Evolutionary conservation across 2,888 invertebrate genomes (phyloP).

Genomic region (Seladonia tumulorum): DNA sequence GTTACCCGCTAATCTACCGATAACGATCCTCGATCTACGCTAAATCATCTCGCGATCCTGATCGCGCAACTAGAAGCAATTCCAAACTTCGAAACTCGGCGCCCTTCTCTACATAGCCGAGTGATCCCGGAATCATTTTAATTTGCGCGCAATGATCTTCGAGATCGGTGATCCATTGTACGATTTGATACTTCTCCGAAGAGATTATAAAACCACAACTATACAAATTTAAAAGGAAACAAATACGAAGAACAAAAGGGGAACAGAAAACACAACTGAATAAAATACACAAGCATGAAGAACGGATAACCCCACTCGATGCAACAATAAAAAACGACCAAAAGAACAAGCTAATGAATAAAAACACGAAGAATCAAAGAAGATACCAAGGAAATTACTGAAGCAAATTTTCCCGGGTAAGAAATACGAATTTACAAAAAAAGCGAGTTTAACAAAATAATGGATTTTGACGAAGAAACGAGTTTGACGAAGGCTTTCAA

Average conservation of each 20-base stretch:
- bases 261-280: not conserved
- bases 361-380: not conserved
- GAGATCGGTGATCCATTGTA: too few relatives aligned
- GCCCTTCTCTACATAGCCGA: not conserved
- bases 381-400: not conserved
- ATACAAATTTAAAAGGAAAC: not conserved
- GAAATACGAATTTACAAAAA: not conserved
- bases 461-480: too few relatives aligned
- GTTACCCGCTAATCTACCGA: constrained; percentile 35
- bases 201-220: not conserved
- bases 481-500: too few relatives aligned
- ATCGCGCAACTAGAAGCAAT: not conserved
- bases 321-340: not conserved
- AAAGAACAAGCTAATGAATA: not conserved
- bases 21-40: constrained; percentile 45
- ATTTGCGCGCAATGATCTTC: not conserved
- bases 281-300: not conserved
- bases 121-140: not conserved
- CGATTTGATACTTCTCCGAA: too few relatives aligned
- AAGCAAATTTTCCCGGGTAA: not conserved
- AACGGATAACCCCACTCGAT: too few relatives aligned
- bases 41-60: not conserved
- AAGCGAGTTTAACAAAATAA: not conserved
- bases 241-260: not conserved
- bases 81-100: not conserved